A percentile compares a stretch with the other conserved stretches of the same genome.
Conservation (phyloP, 2,797 vertebrate species). For the Lemur catta region DNA sequence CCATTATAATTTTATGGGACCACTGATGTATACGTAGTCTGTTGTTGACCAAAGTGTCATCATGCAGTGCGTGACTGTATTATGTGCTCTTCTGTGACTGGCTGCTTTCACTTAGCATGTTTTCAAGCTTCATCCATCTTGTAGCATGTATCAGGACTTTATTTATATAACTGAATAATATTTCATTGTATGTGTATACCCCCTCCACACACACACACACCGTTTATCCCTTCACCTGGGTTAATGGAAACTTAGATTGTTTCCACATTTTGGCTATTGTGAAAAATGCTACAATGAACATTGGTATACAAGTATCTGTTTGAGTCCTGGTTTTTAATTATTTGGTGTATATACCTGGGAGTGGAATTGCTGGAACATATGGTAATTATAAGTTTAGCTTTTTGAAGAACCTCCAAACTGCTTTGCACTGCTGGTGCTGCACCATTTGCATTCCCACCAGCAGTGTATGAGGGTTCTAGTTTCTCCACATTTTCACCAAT, state of each 20-base stretch:
- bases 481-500: not conserved
- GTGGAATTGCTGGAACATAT: not conserved
- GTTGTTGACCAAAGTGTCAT: not conserved
- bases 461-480: not conserved
- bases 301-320: not conserved
- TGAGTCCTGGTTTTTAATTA: not conserved
- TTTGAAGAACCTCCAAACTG: not conserved
- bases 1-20: not conserved
- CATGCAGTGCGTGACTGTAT: not conserved
- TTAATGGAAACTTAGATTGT: not conserved
- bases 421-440: not conserved
- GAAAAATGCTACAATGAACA: not conserved
- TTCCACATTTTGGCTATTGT: not conserved
- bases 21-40: not conserved
- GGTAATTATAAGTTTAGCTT: not conserved
- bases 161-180: not conserved
- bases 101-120: not conserved
- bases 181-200: not conserved
- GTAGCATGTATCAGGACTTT: not conserved
- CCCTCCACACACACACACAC: not conserved
- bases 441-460: not conserved
- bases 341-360: not conserved
- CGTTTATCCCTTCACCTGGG: not conserved
- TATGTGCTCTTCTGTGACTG: not conserved
- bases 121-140: not conserved